Base-by-base conservation (phyloP, 2,113 vertebrate species). In the Coreoperca whiteheadi region DNA sequence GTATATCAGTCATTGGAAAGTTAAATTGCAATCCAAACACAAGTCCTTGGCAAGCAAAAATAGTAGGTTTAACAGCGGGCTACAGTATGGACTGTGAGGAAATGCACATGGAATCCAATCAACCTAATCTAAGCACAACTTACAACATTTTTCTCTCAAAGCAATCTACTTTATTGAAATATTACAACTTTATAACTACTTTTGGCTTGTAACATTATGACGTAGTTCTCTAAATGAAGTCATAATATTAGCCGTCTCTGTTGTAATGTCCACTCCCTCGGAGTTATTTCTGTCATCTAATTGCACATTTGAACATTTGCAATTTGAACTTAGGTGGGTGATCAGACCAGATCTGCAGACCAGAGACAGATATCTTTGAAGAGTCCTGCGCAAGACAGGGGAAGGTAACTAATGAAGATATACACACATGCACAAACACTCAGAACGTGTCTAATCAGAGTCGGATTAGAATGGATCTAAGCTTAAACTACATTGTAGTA, bases 301-400 rank as follows among this genome's bases (percentile, higher is more conserved):
- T 63, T 72, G 0, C 12, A n/a, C n/a, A n/a, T n/a, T n/a, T n/a
- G n/a, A n/a, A n/a, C n/a, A n/a, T n/a, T n/a, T n/a, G n/a, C n/a
- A n/a, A n/a, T n/a, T 0, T 83, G 69, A 34, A 87, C 91, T 53
- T 85, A 97, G 90, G 96, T 53, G 39, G 72, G 74, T 5, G 93
- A 99, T 81, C 97, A 97, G 81, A 94, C 96, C 89, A 96, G 97
- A 79, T 85, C 91, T 48, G 77, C 91, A 71, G 95, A 96, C 39
- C 95, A 95, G 88, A 93, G 95, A 21, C 97, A 97, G 90, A 97
- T 98, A 53, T 97, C 97, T 0, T 90, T 99, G 82, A 99, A 99
- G 93, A 94, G 96, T 75, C 96, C 96, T 69, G 95, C 96, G 87
- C 96, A 97, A 81, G 98, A 99, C 86, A 95, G 98, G 92, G 97